Conservation (phyloP, 1,140 invertebrate genomes). For the Drosophila saltans region DNA sequence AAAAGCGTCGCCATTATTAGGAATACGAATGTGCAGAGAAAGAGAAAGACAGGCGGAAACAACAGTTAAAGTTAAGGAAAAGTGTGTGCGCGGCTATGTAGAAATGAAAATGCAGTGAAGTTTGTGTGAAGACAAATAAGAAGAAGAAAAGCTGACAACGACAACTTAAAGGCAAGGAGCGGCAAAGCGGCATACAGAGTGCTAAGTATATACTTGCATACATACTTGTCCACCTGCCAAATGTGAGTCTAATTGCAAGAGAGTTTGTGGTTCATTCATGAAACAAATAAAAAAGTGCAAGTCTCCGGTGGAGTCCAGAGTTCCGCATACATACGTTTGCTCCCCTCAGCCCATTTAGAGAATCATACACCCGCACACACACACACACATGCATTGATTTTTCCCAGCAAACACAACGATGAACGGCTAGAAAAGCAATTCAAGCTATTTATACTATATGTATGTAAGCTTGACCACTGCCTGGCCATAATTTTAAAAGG, state of each 20-base stretch:
- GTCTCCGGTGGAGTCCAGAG: constrained; percentile 37
- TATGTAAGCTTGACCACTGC: constrained; percentile 51
- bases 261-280: constrained; percentile 66
- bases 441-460: constrained; percentile 60
- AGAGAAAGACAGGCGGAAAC: constrained; percentile 5
- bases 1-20: neutral
- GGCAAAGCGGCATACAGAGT: constrained; percentile 42
- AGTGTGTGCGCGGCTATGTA: constrained; percentile 4
- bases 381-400: constrained; percentile 73
- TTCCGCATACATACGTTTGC: constrained; percentile 48
- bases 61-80: neutral
- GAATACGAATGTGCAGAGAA: neutral
- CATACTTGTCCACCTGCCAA: constrained; percentile 52
- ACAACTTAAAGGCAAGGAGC: constrained; percentile 4
- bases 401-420: constrained; percentile 53
- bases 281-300: constrained; percentile 52
- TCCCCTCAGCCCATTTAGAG: constrained; percentile 23
- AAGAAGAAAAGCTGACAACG: constrained; percentile 31
- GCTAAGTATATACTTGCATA: constrained; percentile 21
- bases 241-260: constrained; percentile 15
- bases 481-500: constrained; percentile 30
- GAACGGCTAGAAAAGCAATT: constrained; percentile 34
- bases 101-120: constrained; percentile 14
- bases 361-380: constrained; percentile 40
- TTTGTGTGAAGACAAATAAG: constrained; percentile 7